Base-by-base conservation (phyloP, 2,888 invertebrate genomes). In the Trachelus troglodyta region DNA sequence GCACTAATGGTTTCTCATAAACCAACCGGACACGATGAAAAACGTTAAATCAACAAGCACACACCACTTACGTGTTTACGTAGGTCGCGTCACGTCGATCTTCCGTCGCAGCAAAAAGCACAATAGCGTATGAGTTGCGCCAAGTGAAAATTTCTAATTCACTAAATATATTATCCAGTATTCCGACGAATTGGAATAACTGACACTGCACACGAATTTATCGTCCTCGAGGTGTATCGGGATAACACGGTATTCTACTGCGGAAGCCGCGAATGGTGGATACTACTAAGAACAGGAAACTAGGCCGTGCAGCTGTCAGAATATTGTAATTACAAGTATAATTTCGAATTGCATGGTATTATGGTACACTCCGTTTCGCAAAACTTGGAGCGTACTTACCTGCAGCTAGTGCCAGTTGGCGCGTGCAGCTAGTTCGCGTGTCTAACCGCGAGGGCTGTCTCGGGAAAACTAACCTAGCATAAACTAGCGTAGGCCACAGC, bases 271-370 rank as follows among this genome's bases (percentile, higher is more conserved):
- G 56, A 56, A 56, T 23, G 56, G 23, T 23, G 56, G 9, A 56
- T 15, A 56, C 9, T 56, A 23, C 23, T 23, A 56, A 56, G 56
- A 56, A 56, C 71, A 12, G 33, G 37, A 40, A 79, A 76, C 76
- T 76, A 69, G 79, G 76, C 74, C 76, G 37, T 33, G 73, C 35
- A 71, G 69, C 40, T 73, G 74, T 34, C 31, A 35, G 76, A 74
- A 76, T 79, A 79, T 74, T 68, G 69, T 74, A 69, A 79, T 79
- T 79, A 73, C 73, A 76, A 73, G n/a, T 40, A 34, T 76, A 76
- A 79, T 76, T 76, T 76, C 73, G 73, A 79, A 69, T 69, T 15
- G 40, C 68, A 69, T 37, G 76, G 35, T 37, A 76, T 37, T 34
- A 56, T 15, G 15, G 35, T 23, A 34, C 74, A 40, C 76, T 74